Base-by-base conservation (phyloP, 2,113 vertebrate genomes). In the Cyprinodon tularosa region DNA sequence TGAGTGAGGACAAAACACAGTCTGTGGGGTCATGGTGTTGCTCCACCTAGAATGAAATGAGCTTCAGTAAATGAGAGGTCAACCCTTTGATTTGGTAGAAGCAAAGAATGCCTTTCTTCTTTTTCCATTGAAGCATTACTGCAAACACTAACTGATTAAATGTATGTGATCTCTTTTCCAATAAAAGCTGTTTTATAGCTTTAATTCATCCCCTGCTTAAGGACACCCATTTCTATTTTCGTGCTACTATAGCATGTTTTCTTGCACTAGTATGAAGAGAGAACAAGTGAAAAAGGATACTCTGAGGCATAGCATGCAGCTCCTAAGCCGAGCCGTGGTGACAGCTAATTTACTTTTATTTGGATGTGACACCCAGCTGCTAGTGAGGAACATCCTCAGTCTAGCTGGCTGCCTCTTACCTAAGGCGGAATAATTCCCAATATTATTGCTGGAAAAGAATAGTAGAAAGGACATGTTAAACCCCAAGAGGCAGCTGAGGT, bases 291-390 rank as follows among this genome's bases (percentile, higher is more conserved):
- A 66, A 81, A 70, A 29, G 62, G 48, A 83, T 44, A 7, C 47
- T 80, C 83, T 84, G 81, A 89, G 81, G 83, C 83, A 77, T 65
- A 77, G 78, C 86, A 77, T 45, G 70, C 80, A 70, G 77, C 80
- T 71, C 80, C 62, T 60, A 59, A 86, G 61, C 87, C 63, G n/a
- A 63, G 75, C 76, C 40, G 66, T 4, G 64, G 81, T 91, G 88
- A 91, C 90, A 90, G 89, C 88, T 91, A 83, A 91, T 93, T 93
- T 90, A 89, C 85, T 88, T 88, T 80, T 68, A 83, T 91, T 90
- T 91, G 76, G 85, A 88, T 85, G 82, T 84, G 86, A 89, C 84
- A 78, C 75, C 73, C 72, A 81, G 72, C 88, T 83, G 83, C 76
- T 77, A 68, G 82, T 67, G 74, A 81, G 68, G 71, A 79, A 80